Conservation (phyloP, 2,797 vertebrate genomes). For the Myotis daubentonii region DNA sequence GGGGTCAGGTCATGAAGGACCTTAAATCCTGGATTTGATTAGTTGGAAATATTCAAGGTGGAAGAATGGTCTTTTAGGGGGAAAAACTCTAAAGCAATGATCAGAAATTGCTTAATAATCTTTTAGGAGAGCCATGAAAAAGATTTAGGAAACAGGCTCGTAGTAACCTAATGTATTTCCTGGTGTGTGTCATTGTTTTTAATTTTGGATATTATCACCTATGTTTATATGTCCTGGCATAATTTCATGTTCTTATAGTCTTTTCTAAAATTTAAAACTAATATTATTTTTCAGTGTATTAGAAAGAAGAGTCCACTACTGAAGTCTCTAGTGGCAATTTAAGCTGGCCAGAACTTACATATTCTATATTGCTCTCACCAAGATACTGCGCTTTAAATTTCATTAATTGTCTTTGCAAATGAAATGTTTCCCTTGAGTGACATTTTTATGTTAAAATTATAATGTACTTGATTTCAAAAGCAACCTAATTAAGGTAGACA, state of each 20-base stretch:
- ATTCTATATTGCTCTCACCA: conserved; percentile 11
- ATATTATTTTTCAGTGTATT: neutral
- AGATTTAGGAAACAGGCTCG: neutral
- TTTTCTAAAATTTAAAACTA: neutral
- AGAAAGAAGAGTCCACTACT: neutral
- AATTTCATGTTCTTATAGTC: neutral
- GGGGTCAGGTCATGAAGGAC: neutral
- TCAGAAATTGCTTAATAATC: neutral
- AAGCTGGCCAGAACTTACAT: neutral
- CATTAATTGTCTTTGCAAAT: conserved; percentile 83
- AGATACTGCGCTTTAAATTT: conserved; percentile 70
- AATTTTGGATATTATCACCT: neutral
- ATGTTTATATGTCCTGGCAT: neutral
- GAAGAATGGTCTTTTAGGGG: neutral
- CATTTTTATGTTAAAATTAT: conserved; percentile 85
- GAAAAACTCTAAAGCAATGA: neutral
- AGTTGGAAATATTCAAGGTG: neutral
- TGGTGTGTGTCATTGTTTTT: neutral
- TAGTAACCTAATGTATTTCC: neutral
- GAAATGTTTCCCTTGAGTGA: conserved; percentile 84
- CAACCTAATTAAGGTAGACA: conserved; percentile 86
- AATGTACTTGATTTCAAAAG: conserved; percentile 86
- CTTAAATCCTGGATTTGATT: neutral
- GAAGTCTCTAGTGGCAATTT: neutral
- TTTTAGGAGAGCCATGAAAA: neutral